Evolutionary conservation across 2,888 invertebrate genomes (phyloP), one percentile per base, ranked within the genome.

Genomic region (Cabera pusaria): DNA sequence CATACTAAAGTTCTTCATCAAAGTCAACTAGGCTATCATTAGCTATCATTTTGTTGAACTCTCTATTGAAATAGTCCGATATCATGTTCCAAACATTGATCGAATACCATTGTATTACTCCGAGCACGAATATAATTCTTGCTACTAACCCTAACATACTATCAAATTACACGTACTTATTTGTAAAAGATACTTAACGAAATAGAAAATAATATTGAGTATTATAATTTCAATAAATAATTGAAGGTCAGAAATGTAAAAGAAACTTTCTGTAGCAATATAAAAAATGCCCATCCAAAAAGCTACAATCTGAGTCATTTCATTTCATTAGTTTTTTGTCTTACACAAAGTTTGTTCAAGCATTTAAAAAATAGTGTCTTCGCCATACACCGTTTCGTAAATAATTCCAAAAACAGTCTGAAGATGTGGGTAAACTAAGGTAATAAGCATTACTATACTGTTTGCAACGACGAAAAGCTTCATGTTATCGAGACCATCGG

Each of bases 391-490:
- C 81, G 89, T 86, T 45, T 91, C 90, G 32, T 75, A 80, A 34
- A 92, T 56, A 59, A 90, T 90, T 29, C 84, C 79, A 39, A 90
- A 86, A 5, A 90, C 83, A 47, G 91, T 89, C 62, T 92, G 91
- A 51, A 95, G 79, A 51, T 93, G 93, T 0, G 96, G 95, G 91
- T 93, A 94, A 6, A 92, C 92, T 78, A 95, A 87, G 0, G 94
- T 93, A 6, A 94, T 78, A 44, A 95, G 91, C 52, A 95, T 83
- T 44, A 94, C 90, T 23, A 95, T 69, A 11, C 94, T 93, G 76
- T 96, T 96, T 21, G 93, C 93, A 40, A 96, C 84, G 9, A 96
- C 94, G 70, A 96, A 96, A n/a, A 95, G 78, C 75, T 93, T 93
- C 92, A 96, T 92, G 76, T 93, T 94, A 64, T 94, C 94, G 49